Evolutionary conservation across 64 coral and sea anemone species (phyloP), one percentile per base, ranked within the genome.

Genomic region (Montipora capricornis): DNA sequence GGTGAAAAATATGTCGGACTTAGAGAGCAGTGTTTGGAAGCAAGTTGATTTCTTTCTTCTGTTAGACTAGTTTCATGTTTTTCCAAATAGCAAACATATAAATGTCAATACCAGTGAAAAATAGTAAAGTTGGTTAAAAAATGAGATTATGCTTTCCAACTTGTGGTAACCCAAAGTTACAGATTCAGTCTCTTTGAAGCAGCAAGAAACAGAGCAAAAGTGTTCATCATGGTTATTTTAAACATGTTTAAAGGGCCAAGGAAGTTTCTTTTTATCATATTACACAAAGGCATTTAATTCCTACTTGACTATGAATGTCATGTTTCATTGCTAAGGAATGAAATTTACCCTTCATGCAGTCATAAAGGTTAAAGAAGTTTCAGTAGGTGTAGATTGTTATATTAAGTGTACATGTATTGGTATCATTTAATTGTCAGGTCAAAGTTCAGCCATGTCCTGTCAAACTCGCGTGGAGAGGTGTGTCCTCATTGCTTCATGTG

Each of bases 211-310:
- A 78, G 13, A 78, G 4, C 5, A 76, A 71, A 73, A 7, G 11
- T 57, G 53, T 70, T 20, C 17, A 47, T 86, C 66, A 64, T 82
- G 80, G 10, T 8, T 48, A 84, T 84, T 86, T 86, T 71, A 86
- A 71, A 37, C 66, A 47, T n/a, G 46, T 51, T 86, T 49, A 73
- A 67, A 49, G 6, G 68, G 16, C 82, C 44, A 68, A 59, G 44
- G 61, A 84, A 69, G 82, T 84, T 86, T 86, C 62, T 71, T 86
- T 84, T 86, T 86, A 86, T 73, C 47, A 50, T 86, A 86, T 37
- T 49, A 50, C 60, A 73, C 46, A 86, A n/a, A 24, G 62, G 45
- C 11, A 86, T 44, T 86, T 49, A 71, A 51, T 8, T 49, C 82
- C 4, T 86, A 86, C 82, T 69, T 47, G 8, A 1, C 45, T 71